Evolutionary conservation across 2,888 invertebrate species (phyloP).

Genomic region (Pterobdella sp.): DNA sequence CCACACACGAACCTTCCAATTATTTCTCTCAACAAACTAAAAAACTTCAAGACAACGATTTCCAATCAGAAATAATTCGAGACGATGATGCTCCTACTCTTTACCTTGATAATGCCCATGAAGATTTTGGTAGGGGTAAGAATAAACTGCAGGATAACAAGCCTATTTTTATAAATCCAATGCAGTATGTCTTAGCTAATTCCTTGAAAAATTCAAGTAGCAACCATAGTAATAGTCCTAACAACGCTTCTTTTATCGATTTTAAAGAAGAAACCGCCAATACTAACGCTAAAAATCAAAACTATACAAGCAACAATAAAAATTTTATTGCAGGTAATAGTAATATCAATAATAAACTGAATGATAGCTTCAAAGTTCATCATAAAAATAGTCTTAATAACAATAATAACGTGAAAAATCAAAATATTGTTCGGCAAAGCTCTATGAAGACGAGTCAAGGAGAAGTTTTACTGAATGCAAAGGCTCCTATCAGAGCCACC

Average conservation of each 20-base stretch:
- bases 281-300: background rate
- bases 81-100: conserved; percentile 1
- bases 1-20: background rate
- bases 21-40: background rate
- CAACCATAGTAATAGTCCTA: background rate
- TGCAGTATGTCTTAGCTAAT: conserved; percentile 13
- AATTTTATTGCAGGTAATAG: no score
- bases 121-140: background rate
- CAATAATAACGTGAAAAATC: background rate
- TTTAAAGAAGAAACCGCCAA: no score
- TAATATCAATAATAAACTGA: background rate
- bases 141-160: background rate
- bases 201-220: background rate
- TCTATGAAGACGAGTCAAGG: conserved; percentile 13
- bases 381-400: background rate
- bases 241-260: background rate
- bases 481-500: conserved; percentile 3
- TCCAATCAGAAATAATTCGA: background rate
- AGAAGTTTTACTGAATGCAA: background rate
- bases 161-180: background rate
- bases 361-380: background rate
- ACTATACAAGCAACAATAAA: conserved; percentile 1
- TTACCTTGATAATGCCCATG: conserved; percentile 5
- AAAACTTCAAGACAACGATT: background rate
- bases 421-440: background rate